Base-by-base conservation (phyloP, 2,888 invertebrate genomes). In the Euproctis similis region DNA sequence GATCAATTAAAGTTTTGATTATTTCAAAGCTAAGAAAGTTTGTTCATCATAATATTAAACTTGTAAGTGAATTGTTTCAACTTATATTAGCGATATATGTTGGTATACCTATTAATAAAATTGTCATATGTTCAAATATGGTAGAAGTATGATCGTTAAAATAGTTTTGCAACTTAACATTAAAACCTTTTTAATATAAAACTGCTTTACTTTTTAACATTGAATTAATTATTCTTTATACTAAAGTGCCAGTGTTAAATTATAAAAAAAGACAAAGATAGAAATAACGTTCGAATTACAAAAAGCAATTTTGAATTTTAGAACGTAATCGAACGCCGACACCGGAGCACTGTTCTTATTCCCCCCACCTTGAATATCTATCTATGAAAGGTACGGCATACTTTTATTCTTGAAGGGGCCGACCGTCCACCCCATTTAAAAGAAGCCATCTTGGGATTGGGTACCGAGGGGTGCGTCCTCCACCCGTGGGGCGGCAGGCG, bases 391-490 rank as follows among this genome's bases (percentile, higher is more conserved):
- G 77, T 73, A 71, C 60, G 68, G 67, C 61, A 73, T 62, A 82
- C 78, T 84, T 84, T 84, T 84, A 84, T 84, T 81, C 81, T 80
- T 73, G 56, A 67, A 68, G 76, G 78, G 74, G 73, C 67, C 62
- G 58, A 60, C 66, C 64, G 82, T 75, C 84, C 81, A 77, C 84
- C 82, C 81, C 71, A 66, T 74, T 76, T 77, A 78, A 82, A 82
- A 82, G 82, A 78, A 82, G 84, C 82, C 82, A 84, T 84, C 82
- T 84, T 84, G 81, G 77, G 69, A 70, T 68, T 68, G 75, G 64
- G 59, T 53, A 59, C 54, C 27, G 46, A 52, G 58, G 65, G 62
- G 58, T 49, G 46, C 59, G 53, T 59, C 57, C 50, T 41, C 43
- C 53, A 50, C 49, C 32, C 46, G 51, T 53, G 49, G 54, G 53